A percentile compares a stretch with the other conserved stretches of the same genome.
Conservation (phyloP, 2,888 invertebrate species). For the Cheilosia pagana region DNA sequence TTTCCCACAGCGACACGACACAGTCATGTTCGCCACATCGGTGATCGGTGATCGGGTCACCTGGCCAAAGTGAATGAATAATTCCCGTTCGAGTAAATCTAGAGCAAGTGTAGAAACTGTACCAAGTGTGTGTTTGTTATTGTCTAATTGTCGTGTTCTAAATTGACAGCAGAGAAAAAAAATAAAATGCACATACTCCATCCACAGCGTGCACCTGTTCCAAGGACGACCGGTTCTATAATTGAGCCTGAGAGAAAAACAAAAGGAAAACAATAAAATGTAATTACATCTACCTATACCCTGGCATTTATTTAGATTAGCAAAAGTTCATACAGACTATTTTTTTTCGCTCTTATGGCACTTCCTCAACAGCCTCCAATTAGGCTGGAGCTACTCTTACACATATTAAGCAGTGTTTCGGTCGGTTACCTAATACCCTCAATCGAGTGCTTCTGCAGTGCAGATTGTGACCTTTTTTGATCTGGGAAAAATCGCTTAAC, state of each 20-base stretch:
- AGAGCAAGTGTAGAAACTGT: slow-evolving; percentile 69
- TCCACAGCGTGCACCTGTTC: slow-evolving; percentile 64
- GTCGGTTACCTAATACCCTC: slow-evolving; percentile 39
- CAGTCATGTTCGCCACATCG: slow-evolving; percentile 24
- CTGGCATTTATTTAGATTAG: slow-evolving; percentile 53
- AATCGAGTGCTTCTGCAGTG: slow-evolving; percentile 8
- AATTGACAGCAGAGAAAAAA: slow-evolving; percentile 11
- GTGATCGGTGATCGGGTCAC: too few species aligned
- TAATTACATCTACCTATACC: slow-evolving; percentile 19
- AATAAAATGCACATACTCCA: slow-evolving; percentile 10
- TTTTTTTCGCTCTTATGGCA: background rate
- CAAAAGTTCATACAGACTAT: slow-evolving; percentile 7
- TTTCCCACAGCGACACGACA: slow-evolving; percentile 23
- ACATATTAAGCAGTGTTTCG: slow-evolving; percentile 5
- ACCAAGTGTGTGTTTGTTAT: slow-evolving; percentile 46
- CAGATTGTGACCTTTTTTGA: slow-evolving; percentile 61
- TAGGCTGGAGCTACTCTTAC: slow-evolving; percentile 24
- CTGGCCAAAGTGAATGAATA: slow-evolving; percentile 45
- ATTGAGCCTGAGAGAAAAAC: slow-evolving; percentile 42
- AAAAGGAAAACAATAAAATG: slow-evolving; percentile 60
- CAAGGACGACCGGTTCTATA: slow-evolving; percentile 72
- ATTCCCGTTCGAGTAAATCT: slow-evolving; percentile 60
- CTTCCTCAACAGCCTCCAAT: slow-evolving; percentile 60
- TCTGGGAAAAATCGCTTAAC: slow-evolving; percentile 62
- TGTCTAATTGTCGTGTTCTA: slow-evolving; percentile 54